These are phyloP conservation scores for Gymnosoma rotundatum DNA, from an alignment of 2,888 invertebrate genomes.

Conservation along the genomic window DNA sequence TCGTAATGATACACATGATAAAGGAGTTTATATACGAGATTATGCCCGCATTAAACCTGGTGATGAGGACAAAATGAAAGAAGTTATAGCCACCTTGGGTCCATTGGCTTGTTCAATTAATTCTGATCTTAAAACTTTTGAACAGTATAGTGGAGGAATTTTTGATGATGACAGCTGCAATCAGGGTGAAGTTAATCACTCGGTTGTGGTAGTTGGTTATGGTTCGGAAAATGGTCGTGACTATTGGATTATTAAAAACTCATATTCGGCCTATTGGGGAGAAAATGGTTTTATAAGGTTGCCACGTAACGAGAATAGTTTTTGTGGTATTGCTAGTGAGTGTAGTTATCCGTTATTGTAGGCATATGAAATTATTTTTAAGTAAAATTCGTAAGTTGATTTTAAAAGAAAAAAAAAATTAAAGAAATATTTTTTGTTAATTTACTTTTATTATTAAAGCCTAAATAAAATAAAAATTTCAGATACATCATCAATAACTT, in stretches of 20 bases:
- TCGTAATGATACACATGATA: constrained; percentile 77
- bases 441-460: no score
- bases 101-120: constrained; percentile 80
- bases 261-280: constrained; percentile 81
- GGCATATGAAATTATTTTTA: background rate
- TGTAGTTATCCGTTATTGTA: constrained; percentile 81
- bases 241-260: constrained; percentile 81
- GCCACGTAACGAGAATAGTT: constrained; percentile 77
- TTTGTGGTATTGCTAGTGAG: constrained; percentile 81
- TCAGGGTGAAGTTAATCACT: constrained; percentile 79
- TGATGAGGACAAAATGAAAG: constrained; percentile 80
- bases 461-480: no score
- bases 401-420: background rate
- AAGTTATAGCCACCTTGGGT: constrained; percentile 80
- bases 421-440: no score
- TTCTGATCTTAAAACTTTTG: constrained; percentile 77
- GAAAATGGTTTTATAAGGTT: constrained; percentile 80
- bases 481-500: no score
- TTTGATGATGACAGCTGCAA: constrained; percentile 80
- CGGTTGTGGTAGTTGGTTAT: constrained; percentile 80
- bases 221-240: constrained; percentile 79
- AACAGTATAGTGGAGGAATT: constrained; percentile 79
- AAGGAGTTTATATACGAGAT: constrained; percentile 76
- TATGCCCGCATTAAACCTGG: constrained; percentile 79
- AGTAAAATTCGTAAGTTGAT: background rate